A percentile compares a stretch with the other conserved stretches of the same genome.
These are phyloP conservation scores for Dascyllus trimaculatus DNA, from an alignment of 2,113 vertebrate genomes.

Conservation along the genomic window DNA sequence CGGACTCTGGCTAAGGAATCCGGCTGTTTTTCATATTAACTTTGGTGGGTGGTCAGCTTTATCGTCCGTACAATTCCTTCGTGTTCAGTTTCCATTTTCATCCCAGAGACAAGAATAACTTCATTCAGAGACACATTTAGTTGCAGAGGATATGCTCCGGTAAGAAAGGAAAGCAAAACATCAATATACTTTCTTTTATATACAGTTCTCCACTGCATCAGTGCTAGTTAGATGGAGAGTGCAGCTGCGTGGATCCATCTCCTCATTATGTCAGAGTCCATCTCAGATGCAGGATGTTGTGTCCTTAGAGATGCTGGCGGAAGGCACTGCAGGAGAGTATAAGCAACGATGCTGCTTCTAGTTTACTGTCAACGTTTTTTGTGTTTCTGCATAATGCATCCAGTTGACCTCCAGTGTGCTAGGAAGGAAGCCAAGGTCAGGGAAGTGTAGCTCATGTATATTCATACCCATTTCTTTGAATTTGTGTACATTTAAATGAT, in stretches of 20 bases:
- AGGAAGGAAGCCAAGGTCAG: constrained; percentile 38
- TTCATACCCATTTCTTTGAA: constrained; percentile 31
- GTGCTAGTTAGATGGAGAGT: constrained; percentile 24
- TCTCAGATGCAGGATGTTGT: constrained; percentile 27
- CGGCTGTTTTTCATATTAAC: constrained; percentile 58
- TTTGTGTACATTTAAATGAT: constrained; percentile 23
- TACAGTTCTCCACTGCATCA: constrained; percentile 31
- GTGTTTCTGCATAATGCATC: constrained; percentile 44
- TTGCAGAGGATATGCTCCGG: constrained; percentile 54
- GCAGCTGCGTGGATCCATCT: constrained; percentile 30
- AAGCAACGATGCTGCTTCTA: constrained; percentile 2
- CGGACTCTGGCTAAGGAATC: constrained; percentile 4
- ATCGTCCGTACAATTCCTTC: constrained; percentile 41
- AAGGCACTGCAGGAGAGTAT: background rate
- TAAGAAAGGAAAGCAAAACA: constrained; percentile 52
- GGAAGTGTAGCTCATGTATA: constrained; percentile 34
- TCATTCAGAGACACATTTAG: constrained; percentile 59
- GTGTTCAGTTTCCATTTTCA: constrained; percentile 64
- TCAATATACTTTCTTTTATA: constrained; percentile 41
- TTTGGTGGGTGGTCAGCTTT: constrained; percentile 57
- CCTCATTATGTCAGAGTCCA: constrained; percentile 56
- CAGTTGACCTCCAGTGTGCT: constrained; percentile 24
- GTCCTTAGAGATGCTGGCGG: constrained; percentile 32
- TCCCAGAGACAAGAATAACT: constrained; percentile 51
- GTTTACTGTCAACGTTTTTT: constrained; percentile 35